These are phyloP conservation scores for Papilio protenor DNA, from an alignment of 2,888 invertebrate species.

Conservation along the genomic window DNA sequence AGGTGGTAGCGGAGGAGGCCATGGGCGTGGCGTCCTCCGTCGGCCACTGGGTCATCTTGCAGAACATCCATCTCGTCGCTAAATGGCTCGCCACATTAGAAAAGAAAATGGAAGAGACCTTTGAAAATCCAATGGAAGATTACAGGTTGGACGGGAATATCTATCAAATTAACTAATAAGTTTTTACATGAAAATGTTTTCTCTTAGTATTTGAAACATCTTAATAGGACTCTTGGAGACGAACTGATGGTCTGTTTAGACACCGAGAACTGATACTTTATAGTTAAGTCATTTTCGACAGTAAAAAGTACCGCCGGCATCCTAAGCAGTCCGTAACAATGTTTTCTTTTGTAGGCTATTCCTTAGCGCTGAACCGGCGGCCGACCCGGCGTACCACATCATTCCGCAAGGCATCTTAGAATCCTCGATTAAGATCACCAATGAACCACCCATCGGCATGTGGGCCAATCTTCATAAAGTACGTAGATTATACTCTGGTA, in stretches of 20 bases:
- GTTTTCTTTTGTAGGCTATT: constrained; percentile 83
- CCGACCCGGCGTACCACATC: constrained; percentile 86
- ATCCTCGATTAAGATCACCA: constrained; percentile 97
- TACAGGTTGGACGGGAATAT: constrained; percentile 72
- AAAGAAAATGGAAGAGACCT: constrained; percentile 94
- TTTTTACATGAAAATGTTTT: background rate
- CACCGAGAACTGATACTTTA: background rate
- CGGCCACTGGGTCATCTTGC: constrained; percentile 97
- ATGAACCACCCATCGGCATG: constrained; percentile 98
- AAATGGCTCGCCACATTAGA: constrained; percentile 95
- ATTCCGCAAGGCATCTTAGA: constrained; percentile 94
- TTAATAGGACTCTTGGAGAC: background rate
- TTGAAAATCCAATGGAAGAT: constrained; percentile 86
- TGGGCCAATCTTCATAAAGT: constrained; percentile 95
- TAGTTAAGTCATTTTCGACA: background rate
- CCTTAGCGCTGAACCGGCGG: constrained; percentile 94
- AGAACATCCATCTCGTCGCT: constrained; percentile 96
- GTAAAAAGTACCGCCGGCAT: background rate
- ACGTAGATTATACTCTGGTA: constrained; percentile 19
- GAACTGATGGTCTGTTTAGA: background rate
- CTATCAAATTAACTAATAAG: background rate
- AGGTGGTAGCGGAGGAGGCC: constrained; percentile 94
- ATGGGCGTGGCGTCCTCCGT: constrained; percentile 89
- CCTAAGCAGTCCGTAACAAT: background rate
- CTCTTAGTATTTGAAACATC: background rate